Evolutionary conservation across 2,797 vertebrate genomes (phyloP).

Genomic region (Clarias fuscus): DNA sequence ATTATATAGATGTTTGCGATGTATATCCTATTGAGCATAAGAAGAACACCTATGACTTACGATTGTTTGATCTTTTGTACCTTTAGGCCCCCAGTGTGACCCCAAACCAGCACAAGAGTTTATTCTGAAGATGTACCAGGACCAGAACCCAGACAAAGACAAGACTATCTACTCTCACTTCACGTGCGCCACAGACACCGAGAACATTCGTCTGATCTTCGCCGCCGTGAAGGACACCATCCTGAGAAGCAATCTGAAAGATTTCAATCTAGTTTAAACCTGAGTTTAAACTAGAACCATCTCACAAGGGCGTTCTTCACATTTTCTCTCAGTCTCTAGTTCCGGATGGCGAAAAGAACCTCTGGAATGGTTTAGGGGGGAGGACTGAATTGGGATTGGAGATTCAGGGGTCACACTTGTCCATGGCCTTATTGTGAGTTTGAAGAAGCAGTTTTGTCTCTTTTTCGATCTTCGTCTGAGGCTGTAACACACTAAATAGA

Average conservation of each 20-base stretch:
- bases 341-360: not conserved
- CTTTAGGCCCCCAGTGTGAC: slow-evolving; percentile 82
- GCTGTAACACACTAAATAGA: slow-evolving; percentile 26
- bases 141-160: slow-evolving; percentile 85
- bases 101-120: slow-evolving; percentile 79
- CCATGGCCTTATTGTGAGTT: slow-evolving; percentile 5
- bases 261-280: slow-evolving; percentile 81
- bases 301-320: not conserved
- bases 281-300: not conserved
- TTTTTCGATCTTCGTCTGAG: slow-evolving; percentile 16
- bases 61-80: not conserved
- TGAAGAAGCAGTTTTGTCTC: not conserved
- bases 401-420: not conserved
- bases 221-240: slow-evolving; percentile 89
- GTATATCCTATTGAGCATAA: not conserved
- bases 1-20: too few relatives aligned
- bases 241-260: slow-evolving; percentile 82
- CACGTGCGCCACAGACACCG: slow-evolving; percentile 88
- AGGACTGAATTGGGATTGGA: not conserved
- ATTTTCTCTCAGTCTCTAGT: not conserved
- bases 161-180: slow-evolving; percentile 88
- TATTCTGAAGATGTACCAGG: slow-evolving; percentile 88
- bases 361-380: not conserved
- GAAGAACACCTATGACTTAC: not conserved
- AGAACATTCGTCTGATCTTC: slow-evolving; percentile 89